phyloP scores from a whole-genome alignment of 2,113 vertebrate species.

The Grus americana region DNA sequence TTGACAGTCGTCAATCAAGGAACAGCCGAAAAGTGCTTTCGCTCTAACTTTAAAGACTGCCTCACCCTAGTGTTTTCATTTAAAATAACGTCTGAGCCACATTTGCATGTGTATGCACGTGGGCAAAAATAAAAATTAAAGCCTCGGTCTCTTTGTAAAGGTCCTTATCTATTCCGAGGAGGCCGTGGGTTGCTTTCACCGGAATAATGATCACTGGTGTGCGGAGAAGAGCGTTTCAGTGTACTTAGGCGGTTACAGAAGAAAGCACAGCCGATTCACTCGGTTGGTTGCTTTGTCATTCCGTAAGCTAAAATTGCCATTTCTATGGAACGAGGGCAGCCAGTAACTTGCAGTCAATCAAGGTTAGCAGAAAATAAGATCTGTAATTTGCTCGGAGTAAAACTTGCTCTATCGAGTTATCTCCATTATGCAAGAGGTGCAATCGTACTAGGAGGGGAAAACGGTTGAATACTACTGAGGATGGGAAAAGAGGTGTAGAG shows the following conservation, averaged over 20 bases:
- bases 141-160: not conserved
- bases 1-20: conserved; percentile 17
- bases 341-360: not conserved
- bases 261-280: conserved; percentile 32
- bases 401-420: not conserved
- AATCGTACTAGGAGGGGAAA: not conserved
- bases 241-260: not conserved
- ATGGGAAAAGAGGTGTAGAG: not conserved
- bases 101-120: not conserved
- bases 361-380: conserved; percentile 4
- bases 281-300: conserved; percentile 11
- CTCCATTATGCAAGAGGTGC: not conserved
- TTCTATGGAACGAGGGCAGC: conserved; percentile 9
- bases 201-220: not conserved
- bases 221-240: not conserved
- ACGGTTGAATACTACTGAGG: not conserved
- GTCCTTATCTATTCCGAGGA: conserved; percentile 20
- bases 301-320: conserved; percentile 24
- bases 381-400: conserved; percentile 16
- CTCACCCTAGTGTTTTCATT: not conserved
- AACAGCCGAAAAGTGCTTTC: not conserved
- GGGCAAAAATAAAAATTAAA: conserved; percentile 21
- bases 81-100: not conserved
- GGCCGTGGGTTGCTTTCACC: not conserved
- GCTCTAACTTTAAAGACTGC: not conserved